phyloP scores from a whole-genome alignment of 2,797 vertebrate genomes.

The Pangasius macronema region DNA sequence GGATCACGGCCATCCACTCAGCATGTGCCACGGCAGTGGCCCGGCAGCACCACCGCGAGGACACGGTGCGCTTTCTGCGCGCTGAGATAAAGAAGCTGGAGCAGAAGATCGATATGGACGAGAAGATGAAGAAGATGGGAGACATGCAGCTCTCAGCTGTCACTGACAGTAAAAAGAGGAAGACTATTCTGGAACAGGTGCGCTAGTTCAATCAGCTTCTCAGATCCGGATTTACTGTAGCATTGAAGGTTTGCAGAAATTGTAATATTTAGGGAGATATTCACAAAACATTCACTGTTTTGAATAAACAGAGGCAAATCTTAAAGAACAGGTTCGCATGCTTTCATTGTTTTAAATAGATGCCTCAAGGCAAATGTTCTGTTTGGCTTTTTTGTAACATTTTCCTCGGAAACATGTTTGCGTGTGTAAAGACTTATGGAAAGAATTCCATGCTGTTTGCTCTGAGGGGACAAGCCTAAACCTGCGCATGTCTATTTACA shows the following conservation, averaged over 20 bases:
- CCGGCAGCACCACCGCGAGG: slow-evolving; percentile 90
- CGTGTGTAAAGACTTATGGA: not conserved
- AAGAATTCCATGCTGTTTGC: slow-evolving; percentile 5
- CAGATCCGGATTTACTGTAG: not conserved
- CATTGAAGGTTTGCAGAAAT: not conserved
- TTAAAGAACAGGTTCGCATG: not conserved
- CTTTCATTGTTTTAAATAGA: not conserved
- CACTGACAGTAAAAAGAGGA: slow-evolving; percentile 92
- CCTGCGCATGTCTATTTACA: not conserved
- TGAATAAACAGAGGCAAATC: not conserved
- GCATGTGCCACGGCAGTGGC: slow-evolving; percentile 90
- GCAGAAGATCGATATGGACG: slow-evolving; percentile 98
- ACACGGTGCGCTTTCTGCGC: slow-evolving; percentile 89
- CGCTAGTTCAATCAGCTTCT: not conserved
- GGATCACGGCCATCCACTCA: slow-evolving; percentile 96
- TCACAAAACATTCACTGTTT: not conserved
- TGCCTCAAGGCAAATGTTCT: not conserved
- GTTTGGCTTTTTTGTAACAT: not conserved
- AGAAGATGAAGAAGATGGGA: slow-evolving; percentile 99
- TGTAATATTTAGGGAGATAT: not conserved
- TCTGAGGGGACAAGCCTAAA: not conserved
- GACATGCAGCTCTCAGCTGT: slow-evolving; percentile 96
- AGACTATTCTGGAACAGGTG: slow-evolving; percentile 95
- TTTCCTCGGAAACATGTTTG: not conserved
- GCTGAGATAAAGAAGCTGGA: slow-evolving; percentile 92